Conservation (phyloP, 2,888 invertebrate species). For the Oligia latruncula region DNA sequence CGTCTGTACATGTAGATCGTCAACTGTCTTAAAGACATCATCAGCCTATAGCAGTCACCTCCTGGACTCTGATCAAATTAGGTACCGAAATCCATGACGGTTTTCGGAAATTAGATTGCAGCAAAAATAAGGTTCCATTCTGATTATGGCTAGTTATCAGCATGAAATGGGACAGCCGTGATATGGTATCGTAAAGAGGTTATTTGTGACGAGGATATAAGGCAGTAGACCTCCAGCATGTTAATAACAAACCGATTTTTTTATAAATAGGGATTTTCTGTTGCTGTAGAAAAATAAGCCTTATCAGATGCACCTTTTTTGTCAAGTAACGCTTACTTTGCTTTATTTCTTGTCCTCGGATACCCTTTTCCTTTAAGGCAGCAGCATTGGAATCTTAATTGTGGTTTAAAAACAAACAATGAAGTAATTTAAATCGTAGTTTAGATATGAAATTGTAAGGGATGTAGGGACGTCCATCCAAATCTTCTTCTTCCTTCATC, state of each 20-base stretch:
- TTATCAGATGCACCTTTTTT: not conserved
- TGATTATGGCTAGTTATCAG: not conserved
- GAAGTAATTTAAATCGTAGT: not conserved
- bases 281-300: too few species aligned
- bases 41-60: not conserved
- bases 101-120: not conserved
- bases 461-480: not conserved
- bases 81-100: too few species aligned
- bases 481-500: not conserved
- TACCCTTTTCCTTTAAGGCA: not conserved
- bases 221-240: not conserved
- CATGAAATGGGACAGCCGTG: not conserved
- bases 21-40: not conserved
- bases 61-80: too few species aligned
- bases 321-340: not conserved
- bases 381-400: not conserved
- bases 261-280: not conserved
- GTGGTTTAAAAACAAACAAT: not conserved
- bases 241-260: not conserved
- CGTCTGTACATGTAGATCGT: not conserved
- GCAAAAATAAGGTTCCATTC: not conserved
- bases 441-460: not conserved
- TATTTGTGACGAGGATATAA: not conserved
- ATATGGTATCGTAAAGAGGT: not conserved
- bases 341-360: not conserved